Evolutionary conservation across 2,113 vertebrate species (phyloP).

Genomic region (Dipodomys stephensi): DNA sequence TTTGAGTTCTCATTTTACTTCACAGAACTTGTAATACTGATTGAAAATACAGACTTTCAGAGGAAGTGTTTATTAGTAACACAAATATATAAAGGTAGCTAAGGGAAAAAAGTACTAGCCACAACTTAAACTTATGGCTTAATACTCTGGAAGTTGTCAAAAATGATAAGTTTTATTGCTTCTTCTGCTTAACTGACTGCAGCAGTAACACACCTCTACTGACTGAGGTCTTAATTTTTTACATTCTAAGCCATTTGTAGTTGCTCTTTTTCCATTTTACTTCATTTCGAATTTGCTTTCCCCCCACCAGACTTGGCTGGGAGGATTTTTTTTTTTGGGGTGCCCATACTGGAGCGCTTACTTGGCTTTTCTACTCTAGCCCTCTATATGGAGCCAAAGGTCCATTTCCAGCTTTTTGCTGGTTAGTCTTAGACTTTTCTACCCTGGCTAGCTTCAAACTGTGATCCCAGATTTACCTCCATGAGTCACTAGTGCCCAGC

Average conservation of each 20-base stretch:
- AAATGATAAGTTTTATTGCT: background rate
- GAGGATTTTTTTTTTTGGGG: background rate
- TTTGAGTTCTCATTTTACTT: background rate
- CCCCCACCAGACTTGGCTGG: background rate
- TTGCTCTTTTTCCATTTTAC: background rate
- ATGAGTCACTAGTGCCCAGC: too few species aligned
- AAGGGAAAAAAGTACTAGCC: background rate
- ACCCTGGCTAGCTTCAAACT: too few species aligned
- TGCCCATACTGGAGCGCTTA: too few species aligned
- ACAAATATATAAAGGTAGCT: background rate
- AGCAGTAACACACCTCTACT: background rate
- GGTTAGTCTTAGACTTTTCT: too few species aligned
- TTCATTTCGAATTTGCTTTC: background rate
- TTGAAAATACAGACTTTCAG: background rate
- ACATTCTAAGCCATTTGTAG: background rate
- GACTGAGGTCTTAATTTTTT: background rate
- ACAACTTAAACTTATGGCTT: background rate
- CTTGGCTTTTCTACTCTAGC: too few species aligned
- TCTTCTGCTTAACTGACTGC: background rate
- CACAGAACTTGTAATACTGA: background rate
- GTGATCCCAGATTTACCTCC: too few species aligned
- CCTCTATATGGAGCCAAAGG: too few species aligned
- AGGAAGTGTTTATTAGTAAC: conserved; percentile 14
- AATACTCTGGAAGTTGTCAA: background rate
- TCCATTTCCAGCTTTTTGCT: too few species aligned